Evolutionary conservation across 1,140 invertebrate genomes (phyloP), one percentile per base, ranked within the genome.

Genomic region (Steinernema khuongi): DNA sequence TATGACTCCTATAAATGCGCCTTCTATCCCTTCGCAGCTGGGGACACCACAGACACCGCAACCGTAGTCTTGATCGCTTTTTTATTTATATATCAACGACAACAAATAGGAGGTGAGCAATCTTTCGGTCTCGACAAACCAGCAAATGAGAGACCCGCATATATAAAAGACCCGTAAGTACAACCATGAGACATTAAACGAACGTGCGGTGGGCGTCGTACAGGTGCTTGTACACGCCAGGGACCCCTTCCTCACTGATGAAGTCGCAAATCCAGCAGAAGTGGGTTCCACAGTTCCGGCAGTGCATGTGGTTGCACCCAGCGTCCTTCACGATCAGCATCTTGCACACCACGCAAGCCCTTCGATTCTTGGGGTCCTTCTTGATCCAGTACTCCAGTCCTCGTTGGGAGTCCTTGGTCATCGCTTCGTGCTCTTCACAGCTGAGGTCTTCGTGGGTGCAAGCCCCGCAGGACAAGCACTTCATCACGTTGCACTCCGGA

Each of bases 221-320:
- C 50, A 60, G 4, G 50, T 60, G 50, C 19, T 60, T 60, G 22
- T 60, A 60, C 11, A 60, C 50, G 4, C 26, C 50, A 4, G 50
- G 50, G 26, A 60, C 50, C 7, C 11, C 4, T 7, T 60, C 22
- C 4, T 14, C 50, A 11, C 4, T 22, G n/a, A n/a, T n/a, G 19
- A 60, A 60, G 26, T 60, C 50, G 26, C 50, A 60, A 14, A 60
- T 14, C 50, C 50, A 60, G 50, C 50, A 60, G 19, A 60, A 60
- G 50, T 60, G 50, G 4, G 11, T 60, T 11, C 19, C 19, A 22
- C 50, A 60, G 11, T 14, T 11, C 26, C 26, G 14, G 50, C 50
- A 60, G 4, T 60, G 14, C 50, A 60, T 60, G 22, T 60, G 50
- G 19, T 60, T 60, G 50, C 50, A 60, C 7, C 50, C 50, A 14